Evolutionary conservation across 2,113 vertebrate species (phyloP).

Genomic region (Bucco capensis): DNA sequence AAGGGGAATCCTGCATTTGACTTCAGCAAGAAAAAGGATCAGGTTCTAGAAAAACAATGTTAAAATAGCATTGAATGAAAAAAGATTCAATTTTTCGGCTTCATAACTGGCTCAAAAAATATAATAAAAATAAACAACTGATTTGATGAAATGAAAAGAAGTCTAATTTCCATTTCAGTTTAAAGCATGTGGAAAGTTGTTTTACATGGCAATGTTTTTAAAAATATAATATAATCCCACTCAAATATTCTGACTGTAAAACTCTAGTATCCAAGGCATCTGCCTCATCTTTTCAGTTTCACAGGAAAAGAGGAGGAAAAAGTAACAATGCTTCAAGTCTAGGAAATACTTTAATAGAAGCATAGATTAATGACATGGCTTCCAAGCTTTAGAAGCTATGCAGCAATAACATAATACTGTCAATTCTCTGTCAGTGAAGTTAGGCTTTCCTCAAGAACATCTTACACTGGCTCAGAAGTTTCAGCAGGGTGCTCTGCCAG

Average conservation of each 20-base stretch:
- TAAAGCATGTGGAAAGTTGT: background rate
- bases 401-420: background rate
- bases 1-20: slow-evolving; percentile 33
- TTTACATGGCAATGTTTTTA: background rate
- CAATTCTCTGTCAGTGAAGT: background rate
- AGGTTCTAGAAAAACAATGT: background rate
- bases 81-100: background rate
- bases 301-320: background rate
- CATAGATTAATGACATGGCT: background rate
- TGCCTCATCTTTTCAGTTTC: background rate
- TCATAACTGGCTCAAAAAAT: background rate
- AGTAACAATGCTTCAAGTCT: background rate
- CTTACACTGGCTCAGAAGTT: background rate
- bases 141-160: background rate
- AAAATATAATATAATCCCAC: background rate
- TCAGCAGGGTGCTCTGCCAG: background rate
- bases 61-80: background rate
- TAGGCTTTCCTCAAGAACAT: background rate
- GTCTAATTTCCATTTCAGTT: background rate
- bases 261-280: background rate
- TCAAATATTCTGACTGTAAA: background rate
- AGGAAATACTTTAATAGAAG: background rate
- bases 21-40: slow-evolving; percentile 33
- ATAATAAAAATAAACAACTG: background rate
- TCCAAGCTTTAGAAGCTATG: background rate